A percentile compares a stretch with the other conserved stretches of the same genome.
These are phyloP conservation scores for Drosophila tripunctata DNA, from an alignment of 2,888 invertebrate genomes.

Conservation along the genomic window DNA sequence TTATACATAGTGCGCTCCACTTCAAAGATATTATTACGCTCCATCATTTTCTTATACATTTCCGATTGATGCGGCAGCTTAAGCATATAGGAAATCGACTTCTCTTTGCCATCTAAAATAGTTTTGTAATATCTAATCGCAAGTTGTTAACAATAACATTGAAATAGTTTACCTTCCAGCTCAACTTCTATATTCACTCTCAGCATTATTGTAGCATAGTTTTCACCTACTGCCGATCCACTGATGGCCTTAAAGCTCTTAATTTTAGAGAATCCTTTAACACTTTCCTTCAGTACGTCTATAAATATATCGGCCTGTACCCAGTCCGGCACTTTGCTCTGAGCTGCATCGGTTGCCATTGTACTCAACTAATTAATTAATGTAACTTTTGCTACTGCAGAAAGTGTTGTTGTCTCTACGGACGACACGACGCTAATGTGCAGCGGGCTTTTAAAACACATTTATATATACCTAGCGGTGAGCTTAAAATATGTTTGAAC, in stretches of 20 bases:
- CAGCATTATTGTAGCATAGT: slow-evolving; percentile 79
- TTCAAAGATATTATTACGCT: slow-evolving; percentile 63
- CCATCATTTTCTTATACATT: slow-evolving; percentile 39
- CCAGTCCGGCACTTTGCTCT: slow-evolving; percentile 40
- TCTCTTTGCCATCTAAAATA: slow-evolving; percentile 24
- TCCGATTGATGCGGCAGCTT: slow-evolving; percentile 57
- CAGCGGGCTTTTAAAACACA: neutral
- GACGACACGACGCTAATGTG: neutral
- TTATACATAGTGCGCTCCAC: slow-evolving; percentile 71
- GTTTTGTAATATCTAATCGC: neutral
- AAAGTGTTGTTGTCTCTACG: neutral
- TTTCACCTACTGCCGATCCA: slow-evolving; percentile 74
- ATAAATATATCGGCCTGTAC: slow-evolving; percentile 37
- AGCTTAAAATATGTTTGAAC: too few species aligned
- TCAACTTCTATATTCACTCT: slow-evolving; percentile 69
- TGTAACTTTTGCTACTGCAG: neutral
- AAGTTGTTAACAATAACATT: neutral
- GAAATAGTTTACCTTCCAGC: slow-evolving; percentile 54
- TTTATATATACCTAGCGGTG: slow-evolving; percentile 1
- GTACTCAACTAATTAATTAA: neutral
- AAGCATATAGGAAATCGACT: slow-evolving; percentile 60
- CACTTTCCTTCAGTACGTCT: slow-evolving; percentile 26
- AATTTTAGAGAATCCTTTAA: slow-evolving; percentile 39
- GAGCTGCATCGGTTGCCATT: slow-evolving; percentile 10
- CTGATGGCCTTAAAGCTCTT: slow-evolving; percentile 43